Evolutionary conservation across 2,888 invertebrate species (phyloP), one percentile per base, ranked within the genome.

Genomic region (Drosophila recens): DNA sequence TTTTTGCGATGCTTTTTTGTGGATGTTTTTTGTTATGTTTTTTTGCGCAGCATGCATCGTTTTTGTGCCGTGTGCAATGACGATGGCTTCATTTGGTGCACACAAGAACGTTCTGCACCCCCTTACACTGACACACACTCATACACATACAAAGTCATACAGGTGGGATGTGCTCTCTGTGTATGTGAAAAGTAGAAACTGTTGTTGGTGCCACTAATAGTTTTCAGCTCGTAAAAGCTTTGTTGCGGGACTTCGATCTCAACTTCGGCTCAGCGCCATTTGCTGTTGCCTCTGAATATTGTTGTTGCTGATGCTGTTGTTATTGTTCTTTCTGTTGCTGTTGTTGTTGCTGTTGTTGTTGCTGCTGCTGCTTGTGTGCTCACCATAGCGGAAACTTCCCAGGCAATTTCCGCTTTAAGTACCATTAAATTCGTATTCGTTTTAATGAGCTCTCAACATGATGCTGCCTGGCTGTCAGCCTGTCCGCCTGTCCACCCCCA

Each of bases 321-420:
- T 66, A 61, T 38, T 53, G 38, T 11, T n/a, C n/a, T n/a, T n/a
- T n/a, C n/a, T 48, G 43, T 13, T 13, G n/a, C 33, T 30, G 42
- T 20, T 65, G 36, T 20, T 65, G 63, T 38, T 63, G 64, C 43
- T 68, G 69, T 30, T 48, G 57, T 17, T 65, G 68, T 4, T 61
- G 64, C 15, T 53, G 49, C 13, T 36, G 61, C 52, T 54, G 62
- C 69, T 79, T 72, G 70, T 79, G 69, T 79, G 77, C 85, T 72
- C 67, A 68, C 67, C 73, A 72, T 72, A 67, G 87, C 87, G 85
- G 88, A 87, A 87, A 87, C 89, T 87, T 87, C 69, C 75, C 87
- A 87, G 89, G 89, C 87, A 89, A 87, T 87, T 87, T 87, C 89
- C 87, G 87, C 85, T 87, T 89, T 82, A 87, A 89, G 89, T 87